phyloP scores from a whole-genome alignment of 2,797 vertebrate genomes.

The Pelobates cultripes region DNA sequence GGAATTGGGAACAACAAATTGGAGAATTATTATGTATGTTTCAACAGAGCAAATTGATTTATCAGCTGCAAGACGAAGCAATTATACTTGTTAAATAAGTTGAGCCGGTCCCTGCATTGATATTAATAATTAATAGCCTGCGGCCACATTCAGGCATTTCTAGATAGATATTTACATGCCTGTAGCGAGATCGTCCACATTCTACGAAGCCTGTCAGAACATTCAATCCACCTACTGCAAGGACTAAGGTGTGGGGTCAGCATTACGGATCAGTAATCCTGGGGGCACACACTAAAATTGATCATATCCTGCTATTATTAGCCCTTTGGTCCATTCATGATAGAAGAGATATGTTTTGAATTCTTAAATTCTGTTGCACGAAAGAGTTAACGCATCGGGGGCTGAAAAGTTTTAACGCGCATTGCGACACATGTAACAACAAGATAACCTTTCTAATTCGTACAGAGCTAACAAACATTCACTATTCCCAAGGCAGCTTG shows the following conservation, averaged over 20 bases:
- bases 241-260: not conserved
- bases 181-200: too few species aligned
- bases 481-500: not conserved
- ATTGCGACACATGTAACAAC: not conserved
- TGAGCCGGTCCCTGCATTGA: too few species aligned
- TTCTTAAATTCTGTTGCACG: not conserved
- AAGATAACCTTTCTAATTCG: not conserved
- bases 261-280: not conserved
- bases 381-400: not conserved
- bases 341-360: not conserved
- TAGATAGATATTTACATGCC: too few species aligned
- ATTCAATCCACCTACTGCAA: too few species aligned
- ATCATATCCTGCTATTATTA: not conserved
- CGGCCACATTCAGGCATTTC: too few species aligned
- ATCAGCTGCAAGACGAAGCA: too few species aligned
- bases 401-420: not conserved
- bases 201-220: too few species aligned
- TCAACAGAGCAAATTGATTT: too few species aligned
- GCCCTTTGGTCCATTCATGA: not conserved
- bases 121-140: too few species aligned
- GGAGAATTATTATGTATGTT: too few species aligned
- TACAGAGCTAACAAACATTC: not conserved
- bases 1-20: too few species aligned
- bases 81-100: too few species aligned
- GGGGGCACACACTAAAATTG: not conserved